Evolutionary conservation across 2,797 vertebrate species (phyloP).

Genomic region (Champsocephalus gunnari): DNA sequence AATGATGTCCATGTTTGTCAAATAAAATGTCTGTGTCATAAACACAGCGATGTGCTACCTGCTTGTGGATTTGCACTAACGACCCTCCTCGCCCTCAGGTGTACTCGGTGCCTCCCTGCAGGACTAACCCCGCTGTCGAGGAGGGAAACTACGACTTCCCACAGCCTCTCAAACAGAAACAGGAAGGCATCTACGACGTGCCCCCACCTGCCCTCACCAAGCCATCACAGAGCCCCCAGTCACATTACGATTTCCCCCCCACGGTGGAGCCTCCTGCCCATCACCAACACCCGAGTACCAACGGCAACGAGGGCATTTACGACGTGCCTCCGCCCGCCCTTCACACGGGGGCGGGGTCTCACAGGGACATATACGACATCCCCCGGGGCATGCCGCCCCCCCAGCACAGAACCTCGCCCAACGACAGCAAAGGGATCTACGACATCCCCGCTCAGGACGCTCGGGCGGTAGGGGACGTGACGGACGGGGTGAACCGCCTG

Average conservation of each 20-base stretch:
- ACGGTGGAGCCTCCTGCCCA: conserved; percentile 57
- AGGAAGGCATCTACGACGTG: conserved; percentile 92
- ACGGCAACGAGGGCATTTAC: conserved; percentile 84
- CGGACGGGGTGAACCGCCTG: conserved; percentile 92
- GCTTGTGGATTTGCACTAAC: background rate
- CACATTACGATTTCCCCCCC: conserved; percentile 81
- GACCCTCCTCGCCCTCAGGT: conserved; percentile 60
- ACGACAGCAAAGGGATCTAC: conserved; percentile 87
- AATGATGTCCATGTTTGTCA: background rate
- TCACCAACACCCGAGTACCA: conserved; percentile 37
- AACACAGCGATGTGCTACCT: background rate
- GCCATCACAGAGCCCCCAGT: conserved; percentile 74
- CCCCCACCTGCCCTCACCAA: conserved; percentile 87
- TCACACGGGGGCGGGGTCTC: conserved; percentile 70
- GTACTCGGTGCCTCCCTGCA: conserved; percentile 82
- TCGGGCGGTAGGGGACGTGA: conserved; percentile 84
- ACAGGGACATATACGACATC: conserved; percentile 91
- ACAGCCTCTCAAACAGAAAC: conserved; percentile 83
- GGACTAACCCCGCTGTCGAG: conserved; percentile 71
- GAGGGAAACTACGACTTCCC: conserved; percentile 92
- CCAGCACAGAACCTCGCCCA: conserved; percentile 64
- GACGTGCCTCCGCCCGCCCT: conserved; percentile 85
- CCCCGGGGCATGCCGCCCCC: conserved; percentile 87
- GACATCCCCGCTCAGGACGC: conserved; percentile 87
- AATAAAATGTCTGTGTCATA: background rate